phyloP scores from a whole-genome alignment of 2,113 vertebrate genomes.

The Oryzias woworae region DNA sequence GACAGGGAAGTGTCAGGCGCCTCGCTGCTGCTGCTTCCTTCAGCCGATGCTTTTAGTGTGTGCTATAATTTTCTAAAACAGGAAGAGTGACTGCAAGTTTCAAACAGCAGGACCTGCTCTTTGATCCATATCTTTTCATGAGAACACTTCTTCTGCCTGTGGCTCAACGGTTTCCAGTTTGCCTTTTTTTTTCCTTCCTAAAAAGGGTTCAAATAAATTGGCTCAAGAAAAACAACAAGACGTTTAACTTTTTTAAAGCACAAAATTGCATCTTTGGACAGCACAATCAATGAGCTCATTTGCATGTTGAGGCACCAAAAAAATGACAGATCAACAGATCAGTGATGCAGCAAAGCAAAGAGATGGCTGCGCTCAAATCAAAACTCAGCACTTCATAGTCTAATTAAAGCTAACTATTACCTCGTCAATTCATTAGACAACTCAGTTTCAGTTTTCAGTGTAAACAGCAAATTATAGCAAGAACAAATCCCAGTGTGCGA shows the following conservation, averaged over 20 bases:
- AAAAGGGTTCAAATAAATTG: conserved; percentile 21
- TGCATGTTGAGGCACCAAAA: conserved; percentile 25
- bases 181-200: conserved; percentile 21
- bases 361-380: conserved; percentile 13
- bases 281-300: conserved; percentile 36
- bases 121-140: conserved; percentile 48
- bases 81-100: conserved; percentile 56
- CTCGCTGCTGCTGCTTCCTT: conserved; percentile 28
- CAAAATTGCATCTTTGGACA: conserved; percentile 17
- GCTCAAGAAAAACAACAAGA: conserved; percentile 7
- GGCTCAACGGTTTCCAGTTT: conserved; percentile 33
- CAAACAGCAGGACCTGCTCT: conserved; percentile 55
- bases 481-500: background rate
- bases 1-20: conserved; percentile 28
- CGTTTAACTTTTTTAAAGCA: conserved; percentile 15
- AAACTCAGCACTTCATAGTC: conserved; percentile 16
- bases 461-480: background rate
- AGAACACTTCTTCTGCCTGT: conserved; percentile 39
- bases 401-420: conserved; percentile 5
- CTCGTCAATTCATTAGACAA: too few relatives aligned
- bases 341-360: conserved; percentile 21
- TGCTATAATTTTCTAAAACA: conserved; percentile 62
- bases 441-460: background rate
- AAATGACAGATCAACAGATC: conserved; percentile 32
- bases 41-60: conserved; percentile 53